phyloP scores from a whole-genome alignment of 2,113 vertebrate species.

The Gnathonemus echidnorhynchus region DNA sequence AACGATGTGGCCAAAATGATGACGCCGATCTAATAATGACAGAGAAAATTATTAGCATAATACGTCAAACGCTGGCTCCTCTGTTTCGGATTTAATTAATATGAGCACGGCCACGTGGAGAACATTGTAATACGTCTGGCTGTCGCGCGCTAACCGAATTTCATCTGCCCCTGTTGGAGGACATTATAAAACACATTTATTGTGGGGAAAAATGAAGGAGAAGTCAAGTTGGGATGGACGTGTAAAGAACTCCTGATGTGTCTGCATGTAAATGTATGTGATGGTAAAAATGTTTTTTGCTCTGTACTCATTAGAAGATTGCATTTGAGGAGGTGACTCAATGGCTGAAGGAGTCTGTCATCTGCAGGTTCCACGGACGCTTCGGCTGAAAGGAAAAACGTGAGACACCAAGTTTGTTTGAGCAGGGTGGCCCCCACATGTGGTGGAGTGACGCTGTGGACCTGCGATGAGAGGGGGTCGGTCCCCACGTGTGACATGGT shows the following conservation, averaged over 20 bases:
- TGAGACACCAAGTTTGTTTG: not conserved
- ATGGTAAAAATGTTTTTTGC: not conserved
- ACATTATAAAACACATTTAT: constrained; percentile 13
- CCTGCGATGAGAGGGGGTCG: not conserved
- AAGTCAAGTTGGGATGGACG: not conserved
- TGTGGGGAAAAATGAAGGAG: not conserved
- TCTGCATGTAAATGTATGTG: constrained; percentile 3
- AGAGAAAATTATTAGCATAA: constrained; percentile 24
- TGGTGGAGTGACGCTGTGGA: not conserved
- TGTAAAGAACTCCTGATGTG: not conserved
- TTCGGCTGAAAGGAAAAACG: not conserved
- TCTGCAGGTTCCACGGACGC: not conserved
- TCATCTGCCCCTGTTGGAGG: constrained; percentile 10
- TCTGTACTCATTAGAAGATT: constrained; percentile 1
- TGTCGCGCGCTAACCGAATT: constrained; percentile 15
- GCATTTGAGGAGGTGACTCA: not conserved
- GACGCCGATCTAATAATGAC: constrained; percentile 16
- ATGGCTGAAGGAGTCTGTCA: not conserved
- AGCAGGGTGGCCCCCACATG: not conserved
- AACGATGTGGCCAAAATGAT: constrained; percentile 14
- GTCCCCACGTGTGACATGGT: not conserved
- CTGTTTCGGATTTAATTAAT: constrained; percentile 22
- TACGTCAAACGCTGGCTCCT: constrained; percentile 17
- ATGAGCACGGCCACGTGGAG: constrained; percentile 10
- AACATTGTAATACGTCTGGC: constrained; percentile 13